Evolutionary conservation across 2,888 invertebrate species (phyloP).

Genomic region (Tachina fera): DNA sequence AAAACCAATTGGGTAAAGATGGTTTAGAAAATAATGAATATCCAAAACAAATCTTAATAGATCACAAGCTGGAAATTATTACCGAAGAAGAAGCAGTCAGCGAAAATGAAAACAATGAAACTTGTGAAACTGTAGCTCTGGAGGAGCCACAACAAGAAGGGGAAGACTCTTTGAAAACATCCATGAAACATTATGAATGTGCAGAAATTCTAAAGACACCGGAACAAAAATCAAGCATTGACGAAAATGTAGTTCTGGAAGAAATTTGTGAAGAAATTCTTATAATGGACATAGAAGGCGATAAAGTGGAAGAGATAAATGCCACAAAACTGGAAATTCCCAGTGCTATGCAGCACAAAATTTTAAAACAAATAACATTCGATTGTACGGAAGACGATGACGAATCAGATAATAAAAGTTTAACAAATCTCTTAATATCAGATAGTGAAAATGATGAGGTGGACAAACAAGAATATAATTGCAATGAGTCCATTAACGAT

Average conservation of each 20-base stretch:
- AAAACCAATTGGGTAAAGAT: constrained; percentile 45
- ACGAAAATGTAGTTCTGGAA: constrained; percentile 73
- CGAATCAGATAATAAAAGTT: constrained; percentile 75
- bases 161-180: background rate
- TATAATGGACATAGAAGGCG: constrained; percentile 75
- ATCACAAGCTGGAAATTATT: constrained; percentile 69
- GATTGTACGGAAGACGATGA: constrained; percentile 72
- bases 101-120: constrained; percentile 46
- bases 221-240: background rate
- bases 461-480: constrained; percentile 72
- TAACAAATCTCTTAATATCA: constrained; percentile 78
- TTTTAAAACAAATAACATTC: constrained; percentile 76
- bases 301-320: background rate
- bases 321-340: constrained; percentile 44
- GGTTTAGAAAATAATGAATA: constrained; percentile 27
- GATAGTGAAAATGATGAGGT: constrained; percentile 77
- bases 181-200: constrained; percentile 5
- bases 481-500: constrained; percentile 60
- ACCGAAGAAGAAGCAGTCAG: constrained; percentile 59
- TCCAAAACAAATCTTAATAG: constrained; percentile 53
- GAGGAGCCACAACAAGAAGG: constrained; percentile 36
- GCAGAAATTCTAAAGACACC: background rate
- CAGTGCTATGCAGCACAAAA: constrained; percentile 60
- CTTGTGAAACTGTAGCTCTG: background rate
- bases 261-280: constrained; percentile 82